phyloP scores from a whole-genome alignment of 1,140 invertebrate species.

The Teleogryllus occipitalis region DNA sequence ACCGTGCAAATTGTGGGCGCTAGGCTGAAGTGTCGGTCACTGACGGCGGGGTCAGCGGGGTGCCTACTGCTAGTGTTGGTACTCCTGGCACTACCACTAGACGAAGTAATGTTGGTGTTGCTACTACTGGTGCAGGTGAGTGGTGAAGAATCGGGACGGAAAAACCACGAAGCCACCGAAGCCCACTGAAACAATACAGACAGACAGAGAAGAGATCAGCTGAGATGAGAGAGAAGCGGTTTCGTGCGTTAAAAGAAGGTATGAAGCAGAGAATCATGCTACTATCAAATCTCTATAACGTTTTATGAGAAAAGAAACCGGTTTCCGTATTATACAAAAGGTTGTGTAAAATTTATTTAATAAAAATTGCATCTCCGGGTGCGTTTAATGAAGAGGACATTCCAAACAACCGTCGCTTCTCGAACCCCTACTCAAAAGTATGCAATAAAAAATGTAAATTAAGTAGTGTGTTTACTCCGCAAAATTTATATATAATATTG shows the following conservation, averaged over 20 bases:
- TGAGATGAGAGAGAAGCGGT: constrained; percentile 9
- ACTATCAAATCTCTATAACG: neutral
- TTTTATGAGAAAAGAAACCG: no score
- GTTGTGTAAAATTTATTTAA: no score
- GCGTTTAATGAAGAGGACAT: no score
- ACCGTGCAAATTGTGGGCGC: constrained; percentile 40
- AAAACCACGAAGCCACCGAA: constrained; percentile 42
- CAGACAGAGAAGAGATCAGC: constrained; percentile 14
- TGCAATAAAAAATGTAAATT: no score
- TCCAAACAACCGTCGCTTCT: no score
- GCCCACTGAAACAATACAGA: constrained; percentile 38
- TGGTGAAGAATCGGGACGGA: constrained; percentile 34
- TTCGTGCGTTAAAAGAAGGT: neutral
- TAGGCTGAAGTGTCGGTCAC: constrained; percentile 29
- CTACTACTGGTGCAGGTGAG: constrained; percentile 24
- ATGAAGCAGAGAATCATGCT: neutral
- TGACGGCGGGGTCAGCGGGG: constrained; percentile 24
- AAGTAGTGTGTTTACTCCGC: no score
- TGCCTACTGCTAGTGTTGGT: constrained; percentile 22
- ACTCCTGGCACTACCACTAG: constrained; percentile 21
- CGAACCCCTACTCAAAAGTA: no score
- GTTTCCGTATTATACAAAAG: no score
- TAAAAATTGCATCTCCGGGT: no score
- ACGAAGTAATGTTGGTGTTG: constrained; percentile 23
- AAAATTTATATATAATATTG: no score